A percentile compares a stretch with the other conserved stretches of the same genome.
phyloP scores from a whole-genome alignment of 2,888 invertebrate species.

The Noctua janthe region DNA sequence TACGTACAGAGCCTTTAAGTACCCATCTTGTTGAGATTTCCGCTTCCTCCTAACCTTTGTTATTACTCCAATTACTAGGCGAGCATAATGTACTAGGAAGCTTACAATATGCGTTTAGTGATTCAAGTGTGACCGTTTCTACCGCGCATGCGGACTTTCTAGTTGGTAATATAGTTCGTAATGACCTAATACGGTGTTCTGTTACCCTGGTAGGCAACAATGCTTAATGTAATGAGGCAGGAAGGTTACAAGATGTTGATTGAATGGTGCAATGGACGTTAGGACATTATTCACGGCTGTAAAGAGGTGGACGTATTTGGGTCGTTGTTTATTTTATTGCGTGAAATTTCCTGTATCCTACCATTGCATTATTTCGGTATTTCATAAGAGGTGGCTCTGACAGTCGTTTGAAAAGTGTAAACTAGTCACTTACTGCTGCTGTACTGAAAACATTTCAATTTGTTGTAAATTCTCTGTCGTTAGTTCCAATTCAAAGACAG shows the following conservation, averaged over 20 bases:
- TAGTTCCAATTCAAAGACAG: neutral
- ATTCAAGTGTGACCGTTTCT: constrained; percentile 71
- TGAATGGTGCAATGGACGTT: constrained; percentile 61
- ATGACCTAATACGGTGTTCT: constrained; percentile 65
- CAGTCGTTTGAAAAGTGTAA: neutral
- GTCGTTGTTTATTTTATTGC: constrained; percentile 7
- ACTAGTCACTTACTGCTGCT: neutral
- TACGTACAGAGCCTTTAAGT: constrained; percentile 43
- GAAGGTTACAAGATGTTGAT: constrained; percentile 64
- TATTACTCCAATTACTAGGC: constrained; percentile 67
- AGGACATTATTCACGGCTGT: constrained; percentile 54
- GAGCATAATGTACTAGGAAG: constrained; percentile 68
- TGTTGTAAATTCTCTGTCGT: neutral
- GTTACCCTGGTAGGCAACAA: constrained; percentile 65
- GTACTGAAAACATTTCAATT: neutral
- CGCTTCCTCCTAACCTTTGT: constrained; percentile 62
- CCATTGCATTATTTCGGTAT: neutral
- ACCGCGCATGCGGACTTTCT: constrained; percentile 62
- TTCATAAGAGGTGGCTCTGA: neutral
- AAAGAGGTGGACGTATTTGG: constrained; percentile 49
- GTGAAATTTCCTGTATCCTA: neutral
- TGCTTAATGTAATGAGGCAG: constrained; percentile 60
- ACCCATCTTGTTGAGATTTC: constrained; percentile 56
- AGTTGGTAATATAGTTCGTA: constrained; percentile 55
- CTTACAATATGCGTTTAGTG: constrained; percentile 67